Evolutionary conservation across 2,113 vertebrate genomes (phyloP).

Genomic region (Mobula birostris): DNA sequence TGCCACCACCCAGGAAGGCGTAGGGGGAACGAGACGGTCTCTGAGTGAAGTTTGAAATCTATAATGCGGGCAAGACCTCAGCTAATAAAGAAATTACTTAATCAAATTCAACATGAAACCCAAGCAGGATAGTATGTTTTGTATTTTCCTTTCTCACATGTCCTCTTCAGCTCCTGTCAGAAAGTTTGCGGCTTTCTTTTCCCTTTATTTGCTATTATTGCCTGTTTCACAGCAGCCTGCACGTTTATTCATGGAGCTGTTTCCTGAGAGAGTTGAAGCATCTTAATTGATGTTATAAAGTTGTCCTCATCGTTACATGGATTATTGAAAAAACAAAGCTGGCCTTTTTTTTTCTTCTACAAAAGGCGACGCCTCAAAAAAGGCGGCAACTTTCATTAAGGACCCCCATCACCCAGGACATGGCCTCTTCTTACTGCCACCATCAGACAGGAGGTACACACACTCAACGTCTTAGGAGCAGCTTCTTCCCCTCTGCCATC

Average conservation of each 20-base stretch:
- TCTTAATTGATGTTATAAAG: background rate
- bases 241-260: background rate
- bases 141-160: background rate
- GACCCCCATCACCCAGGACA: too few relatives aligned
- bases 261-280: background rate
- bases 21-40: constrained; percentile 44
- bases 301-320: background rate
- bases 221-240: background rate
- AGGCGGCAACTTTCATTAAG: too few relatives aligned
- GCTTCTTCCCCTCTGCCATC: too few relatives aligned
- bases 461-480: too few relatives aligned
- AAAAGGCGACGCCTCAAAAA: too few relatives aligned
- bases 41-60: constrained; percentile 25
- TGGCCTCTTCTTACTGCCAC: too few relatives aligned
- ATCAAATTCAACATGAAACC: background rate
- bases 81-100: constrained; percentile 35
- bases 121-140: background rate
- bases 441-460: too few relatives aligned
- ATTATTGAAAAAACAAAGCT: background rate
- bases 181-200: background rate
- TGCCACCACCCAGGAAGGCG: constrained; percentile 73
- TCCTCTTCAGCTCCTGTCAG: background rate
- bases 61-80: constrained; percentile 39
- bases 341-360: background rate
- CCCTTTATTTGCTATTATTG: background rate